Percentiles rank a stretch among this genome's conserved stretches.
Conservation (phyloP, 2,797 vertebrate species). For the Vultur gryphus region DNA sequence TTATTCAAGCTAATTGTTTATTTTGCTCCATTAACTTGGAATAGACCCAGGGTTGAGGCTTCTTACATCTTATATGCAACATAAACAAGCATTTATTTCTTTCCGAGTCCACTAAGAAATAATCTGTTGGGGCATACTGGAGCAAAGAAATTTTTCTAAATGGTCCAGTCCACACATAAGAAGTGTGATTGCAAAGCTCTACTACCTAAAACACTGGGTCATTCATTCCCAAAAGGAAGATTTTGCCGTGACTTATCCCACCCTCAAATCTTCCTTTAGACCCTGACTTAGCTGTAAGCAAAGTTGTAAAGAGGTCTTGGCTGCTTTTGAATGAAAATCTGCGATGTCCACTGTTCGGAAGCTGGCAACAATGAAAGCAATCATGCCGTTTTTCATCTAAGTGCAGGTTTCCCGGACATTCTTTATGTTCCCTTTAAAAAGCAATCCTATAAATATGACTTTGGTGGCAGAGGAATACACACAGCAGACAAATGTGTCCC, state of each 20-base stretch:
- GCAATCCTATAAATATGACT: slow-evolving; percentile 59
- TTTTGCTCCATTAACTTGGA: not conserved
- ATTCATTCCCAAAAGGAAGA: slow-evolving; percentile 16
- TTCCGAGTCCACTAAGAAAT: not conserved
- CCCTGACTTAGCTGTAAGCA: not conserved
- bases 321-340: slow-evolving; percentile 41
- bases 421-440: slow-evolving; percentile 47
- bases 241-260: not conserved
- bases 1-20: not conserved
- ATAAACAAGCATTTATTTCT: not conserved
- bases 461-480: slow-evolving; percentile 28
- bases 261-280: slow-evolving; percentile 18
- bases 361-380: slow-evolving; percentile 41
- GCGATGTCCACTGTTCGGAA: slow-evolving; percentile 6
- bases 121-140: not conserved
- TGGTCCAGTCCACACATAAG: not conserved
- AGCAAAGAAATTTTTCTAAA: not conserved
- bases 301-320: slow-evolving; percentile 14
- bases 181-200: not conserved
- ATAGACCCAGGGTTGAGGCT: not conserved
- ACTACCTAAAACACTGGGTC: not conserved
- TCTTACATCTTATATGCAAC: not conserved
- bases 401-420: slow-evolving; percentile 7
- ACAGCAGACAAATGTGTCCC: slow-evolving; percentile 19
- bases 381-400: slow-evolving; percentile 15